Evolutionary conservation across 30 jellyfish, hydroid and myxozoan species (phyloP).

Genomic region (Sanderia malayensis): DNA sequence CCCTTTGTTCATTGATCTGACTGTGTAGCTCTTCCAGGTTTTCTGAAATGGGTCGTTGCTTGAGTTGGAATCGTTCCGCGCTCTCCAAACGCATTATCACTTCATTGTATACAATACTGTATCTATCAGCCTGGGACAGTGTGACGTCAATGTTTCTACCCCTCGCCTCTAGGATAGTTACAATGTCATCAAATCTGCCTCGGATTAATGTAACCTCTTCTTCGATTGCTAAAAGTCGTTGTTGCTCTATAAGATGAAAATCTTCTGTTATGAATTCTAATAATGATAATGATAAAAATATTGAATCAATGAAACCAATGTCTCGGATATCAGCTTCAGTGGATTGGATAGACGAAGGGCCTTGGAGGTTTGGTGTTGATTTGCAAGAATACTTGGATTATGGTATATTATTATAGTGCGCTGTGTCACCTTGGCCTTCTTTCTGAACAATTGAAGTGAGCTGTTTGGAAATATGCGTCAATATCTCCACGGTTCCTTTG

Average conservation of each 20-base stretch:
- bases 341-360: too few relatives aligned
- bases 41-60: conserved; percentile 54
- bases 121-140: conserved; percentile 84
- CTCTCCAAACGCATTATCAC: conserved; percentile 77
- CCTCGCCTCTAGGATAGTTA: conserved; percentile 92
- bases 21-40: conserved; percentile 50
- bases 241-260: conserved; percentile 48
- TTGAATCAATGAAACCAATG: too few relatives aligned
- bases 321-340: too few relatives aligned
- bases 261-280: too few relatives aligned
- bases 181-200: conserved; percentile 87
- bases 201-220: conserved; percentile 77
- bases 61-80: conserved; percentile 64
- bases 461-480: conserved; percentile 64
- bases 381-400: too few relatives aligned
- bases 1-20: conserved; percentile 73
- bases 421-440: conserved; percentile 42
- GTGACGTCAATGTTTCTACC: conserved; percentile 91
- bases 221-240: conserved; percentile 50
- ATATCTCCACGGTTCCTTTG: conserved; percentile 90
- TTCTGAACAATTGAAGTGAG: conserved; percentile 38
- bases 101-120: conserved; percentile 69
- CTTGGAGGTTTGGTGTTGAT: too few relatives aligned
- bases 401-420: too few relatives aligned
- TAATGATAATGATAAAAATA: too few relatives aligned